A percentile compares a stretch with the other conserved stretches of the same genome.
Conservation (phyloP, 2,113 vertebrate genomes). For the Oxyruncus cristatus region DNA sequence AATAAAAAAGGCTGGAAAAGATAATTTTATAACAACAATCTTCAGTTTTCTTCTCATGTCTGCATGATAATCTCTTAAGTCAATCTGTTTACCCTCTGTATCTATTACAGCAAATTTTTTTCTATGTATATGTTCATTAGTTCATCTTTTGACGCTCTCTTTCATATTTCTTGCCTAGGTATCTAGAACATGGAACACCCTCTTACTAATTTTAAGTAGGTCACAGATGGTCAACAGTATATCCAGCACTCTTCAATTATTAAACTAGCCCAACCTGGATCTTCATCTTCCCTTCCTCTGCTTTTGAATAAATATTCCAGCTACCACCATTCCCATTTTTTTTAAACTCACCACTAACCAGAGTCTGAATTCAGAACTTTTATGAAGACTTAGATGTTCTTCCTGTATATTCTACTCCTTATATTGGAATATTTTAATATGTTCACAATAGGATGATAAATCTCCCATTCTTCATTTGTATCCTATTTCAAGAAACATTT, state of each 20-base stretch:
- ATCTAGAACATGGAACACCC: neutral
- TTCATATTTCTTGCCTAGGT: neutral
- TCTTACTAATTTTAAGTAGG: neutral
- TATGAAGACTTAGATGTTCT: neutral
- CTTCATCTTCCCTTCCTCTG: neutral
- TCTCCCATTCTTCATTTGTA: neutral
- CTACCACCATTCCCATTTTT: neutral
- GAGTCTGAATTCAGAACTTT: neutral
- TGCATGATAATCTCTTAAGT: neutral
- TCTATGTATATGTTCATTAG: neutral
- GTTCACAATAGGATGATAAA: neutral
- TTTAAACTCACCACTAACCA: neutral
- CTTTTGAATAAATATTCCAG: neutral
- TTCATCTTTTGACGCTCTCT: neutral
- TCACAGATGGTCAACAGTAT: neutral
- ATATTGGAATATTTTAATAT: neutral
- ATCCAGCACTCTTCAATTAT: neutral
- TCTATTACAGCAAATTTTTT: neutral
- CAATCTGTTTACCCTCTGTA: slow-evolving; percentile 33
- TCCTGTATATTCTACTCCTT: neutral
- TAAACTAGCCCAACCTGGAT: neutral
- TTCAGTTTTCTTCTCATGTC: slow-evolving; percentile 48
- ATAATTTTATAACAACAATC: slow-evolving; percentile 31
- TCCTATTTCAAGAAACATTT: neutral
- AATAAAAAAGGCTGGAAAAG: slow-evolving; percentile 42